Evolutionary conservation across 2,113 vertebrate species (phyloP), one percentile per base, ranked within the genome.

Genomic region (Parotia lawesii): DNA sequence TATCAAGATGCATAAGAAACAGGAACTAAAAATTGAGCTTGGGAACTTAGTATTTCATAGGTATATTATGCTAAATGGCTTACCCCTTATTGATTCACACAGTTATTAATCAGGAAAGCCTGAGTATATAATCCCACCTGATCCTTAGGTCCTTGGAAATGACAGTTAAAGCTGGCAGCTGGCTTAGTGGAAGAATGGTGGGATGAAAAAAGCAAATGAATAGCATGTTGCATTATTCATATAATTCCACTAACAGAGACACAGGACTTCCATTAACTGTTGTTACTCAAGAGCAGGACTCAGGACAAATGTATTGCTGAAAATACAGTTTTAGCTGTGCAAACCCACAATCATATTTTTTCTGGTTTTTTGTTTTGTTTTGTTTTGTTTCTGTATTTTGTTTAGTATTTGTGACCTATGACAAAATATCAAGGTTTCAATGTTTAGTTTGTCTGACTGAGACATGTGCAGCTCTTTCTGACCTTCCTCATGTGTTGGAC

Each of bases 171-270:
- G 45, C 87, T 86, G 95, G 85, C 87, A 95, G 82, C 84, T 86
- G 90, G 76, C 81, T 96, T 96, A 90, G 89, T 62, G 94, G 35
- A 83, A 85, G 87, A 71, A 95, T 8, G 40, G 53, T 24, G 45
- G 78, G 65, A 85, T 82, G 80, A 86, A 94, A 87, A 91, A 48
- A 69, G 47, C 50, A 71, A 96, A 64, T 80, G 65, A 90, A 71
- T 75, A 92, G 76, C 91, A 82, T 81, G 85, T 93, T 97, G 90
- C 92, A 96, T 97, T 97, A 97, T 97, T 97, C 96, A 96, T 96
- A 38, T 53, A 92, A 90, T 87, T 78, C 88, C 64, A 51, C 94
- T 87, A 95, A 81, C 50, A 75, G 87, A 84, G 75, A 62, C 85
- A 85, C 17, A 65, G 73, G 76, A 66, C 50, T 95, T 93, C 88